A percentile compares a stretch with the other conserved stretches of the same genome.
Evolutionary conservation across 2,888 invertebrate species (phyloP).

Genomic region (Athalia rosae): DNA sequence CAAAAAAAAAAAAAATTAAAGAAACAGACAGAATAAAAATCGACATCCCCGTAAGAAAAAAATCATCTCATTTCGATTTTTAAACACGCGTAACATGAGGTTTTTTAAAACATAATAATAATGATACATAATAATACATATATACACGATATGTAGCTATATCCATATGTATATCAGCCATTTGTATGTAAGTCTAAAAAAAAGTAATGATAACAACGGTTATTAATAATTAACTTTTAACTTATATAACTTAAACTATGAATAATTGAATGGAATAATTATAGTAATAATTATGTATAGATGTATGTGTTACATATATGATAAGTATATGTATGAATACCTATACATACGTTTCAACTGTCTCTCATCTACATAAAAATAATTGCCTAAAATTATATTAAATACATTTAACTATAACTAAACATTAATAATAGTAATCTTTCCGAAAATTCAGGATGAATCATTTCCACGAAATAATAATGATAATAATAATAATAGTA

Average conservation of each 20-base stretch:
- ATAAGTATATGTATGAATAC: neutral
- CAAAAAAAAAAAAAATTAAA: neutral
- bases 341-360: neutral
- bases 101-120: neutral
- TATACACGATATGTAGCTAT: slow-evolving; percentile 67
- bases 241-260: slow-evolving; percentile 41
- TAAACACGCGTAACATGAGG: neutral
- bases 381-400: neutral
- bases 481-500: neutral
- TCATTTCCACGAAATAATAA: no score
- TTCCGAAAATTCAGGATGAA: no score
- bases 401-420: no score
- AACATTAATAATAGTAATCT: no score
- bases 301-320: neutral
- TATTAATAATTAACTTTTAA: slow-evolving; percentile 56
- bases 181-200: slow-evolving; percentile 64
- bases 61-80: neutral
- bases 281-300: neutral
- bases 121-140: slow-evolving; percentile 48
- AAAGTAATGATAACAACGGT: slow-evolving; percentile 68
- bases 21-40: slow-evolving; percentile 42
- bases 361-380: neutral
- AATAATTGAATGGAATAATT: slow-evolving; percentile 45
- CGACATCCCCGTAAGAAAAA: neutral
- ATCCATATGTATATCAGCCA: slow-evolving; percentile 70